Evolutionary conservation across 2,113 vertebrate genomes (phyloP).

Genomic region (Zosterops hypoxanthus): DNA sequence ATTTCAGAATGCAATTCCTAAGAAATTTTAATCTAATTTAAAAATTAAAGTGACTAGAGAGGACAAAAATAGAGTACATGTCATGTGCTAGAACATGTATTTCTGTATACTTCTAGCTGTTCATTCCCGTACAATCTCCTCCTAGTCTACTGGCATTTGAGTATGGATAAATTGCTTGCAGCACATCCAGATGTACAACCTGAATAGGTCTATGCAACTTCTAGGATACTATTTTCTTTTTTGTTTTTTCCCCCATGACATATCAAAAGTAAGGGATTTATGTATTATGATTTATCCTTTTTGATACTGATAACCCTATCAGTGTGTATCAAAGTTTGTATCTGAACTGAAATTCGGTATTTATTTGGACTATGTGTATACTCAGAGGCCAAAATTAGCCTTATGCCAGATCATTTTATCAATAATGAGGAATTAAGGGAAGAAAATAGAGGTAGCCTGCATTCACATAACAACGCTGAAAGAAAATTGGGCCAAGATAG

Average conservation of each 20-base stretch:
- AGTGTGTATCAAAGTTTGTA: not conserved
- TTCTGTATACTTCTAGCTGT: not conserved
- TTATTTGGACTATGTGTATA: not conserved
- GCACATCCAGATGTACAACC: fast-evolving
- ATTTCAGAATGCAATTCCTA: not conserved
- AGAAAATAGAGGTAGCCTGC: not conserved
- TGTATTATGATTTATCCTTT: constrained; percentile 8
- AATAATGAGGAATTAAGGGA: not conserved
- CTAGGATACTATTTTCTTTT: not conserved
- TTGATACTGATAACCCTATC: constrained; percentile 5
- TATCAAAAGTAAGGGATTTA: constrained; percentile 32
- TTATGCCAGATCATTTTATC: not conserved
- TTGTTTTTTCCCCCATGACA: not conserved
- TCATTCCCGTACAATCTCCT: not conserved
- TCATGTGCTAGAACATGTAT: not conserved
- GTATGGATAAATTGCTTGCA: not conserved
- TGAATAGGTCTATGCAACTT: not conserved
- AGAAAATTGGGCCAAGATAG: fast-evolving
- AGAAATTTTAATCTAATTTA: not conserved
- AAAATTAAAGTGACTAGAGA: not conserved
- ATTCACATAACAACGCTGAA: not conserved
- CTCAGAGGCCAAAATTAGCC: not conserved
- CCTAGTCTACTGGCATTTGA: not conserved
- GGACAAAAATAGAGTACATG: not conserved
- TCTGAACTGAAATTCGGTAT: not conserved